Percentiles rank a stretch among this genome's conserved stretches.
These are phyloP conservation scores for Antheraea assamensis DNA, from an alignment of 2,888 invertebrate genomes.

Conservation along the genomic window DNA sequence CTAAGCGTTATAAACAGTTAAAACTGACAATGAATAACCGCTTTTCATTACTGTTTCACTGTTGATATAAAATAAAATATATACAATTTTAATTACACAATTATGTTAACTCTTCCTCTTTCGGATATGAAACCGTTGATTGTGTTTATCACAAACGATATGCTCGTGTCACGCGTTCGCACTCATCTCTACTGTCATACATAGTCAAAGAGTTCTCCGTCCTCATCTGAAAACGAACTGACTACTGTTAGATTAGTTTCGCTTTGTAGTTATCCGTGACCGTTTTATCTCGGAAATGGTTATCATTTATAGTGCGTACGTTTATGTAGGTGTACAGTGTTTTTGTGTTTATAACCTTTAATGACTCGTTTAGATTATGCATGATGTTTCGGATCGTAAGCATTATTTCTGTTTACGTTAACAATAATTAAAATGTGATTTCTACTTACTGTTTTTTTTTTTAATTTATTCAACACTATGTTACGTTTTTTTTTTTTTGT, in stretches of 20 bases:
- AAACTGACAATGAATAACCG: not conserved
- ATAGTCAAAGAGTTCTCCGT: constrained; percentile 43
- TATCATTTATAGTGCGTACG: constrained; percentile 51
- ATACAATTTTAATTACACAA: not conserved
- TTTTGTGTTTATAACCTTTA: constrained; percentile 9
- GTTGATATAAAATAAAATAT: not conserved
- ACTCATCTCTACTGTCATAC: constrained; percentile 25
- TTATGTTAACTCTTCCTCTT: constrained; percentile 4
- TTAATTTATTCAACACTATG: not conserved
- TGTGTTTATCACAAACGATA: constrained; percentile 7
- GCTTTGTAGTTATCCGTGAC: constrained; percentile 48
- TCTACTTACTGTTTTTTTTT: not conserved
- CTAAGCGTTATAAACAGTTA: not conserved
- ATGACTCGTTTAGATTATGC: not conserved
- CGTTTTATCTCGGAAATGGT: constrained; percentile 51
- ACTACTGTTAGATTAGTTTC: constrained; percentile 39
- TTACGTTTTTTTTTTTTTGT: not conserved
- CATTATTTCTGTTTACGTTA: not conserved
- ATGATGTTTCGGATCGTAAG: not conserved
- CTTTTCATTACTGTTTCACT: not conserved
- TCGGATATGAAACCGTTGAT: not conserved
- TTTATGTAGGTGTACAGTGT: constrained; percentile 26
- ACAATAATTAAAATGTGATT: not conserved
- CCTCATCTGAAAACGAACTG: constrained; percentile 53
- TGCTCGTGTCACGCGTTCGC: constrained; percentile 35